These are phyloP conservation scores for Tylochromis polylepis DNA, from an alignment of 2,113 vertebrate species.

Conservation along the genomic window DNA sequence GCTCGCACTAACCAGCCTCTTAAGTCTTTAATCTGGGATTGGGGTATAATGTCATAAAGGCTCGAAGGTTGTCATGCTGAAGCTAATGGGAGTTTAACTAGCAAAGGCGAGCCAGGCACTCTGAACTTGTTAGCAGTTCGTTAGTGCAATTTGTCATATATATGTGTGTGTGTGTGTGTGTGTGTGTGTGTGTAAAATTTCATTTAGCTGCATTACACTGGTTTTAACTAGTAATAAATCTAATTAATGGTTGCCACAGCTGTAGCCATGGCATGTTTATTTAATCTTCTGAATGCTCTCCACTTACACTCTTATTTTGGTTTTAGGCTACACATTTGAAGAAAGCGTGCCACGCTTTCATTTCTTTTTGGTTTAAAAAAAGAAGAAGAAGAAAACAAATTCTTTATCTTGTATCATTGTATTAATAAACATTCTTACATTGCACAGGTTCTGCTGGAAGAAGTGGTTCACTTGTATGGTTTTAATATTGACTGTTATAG, in stretches of 20 bases:
- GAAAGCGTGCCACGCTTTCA: neutral
- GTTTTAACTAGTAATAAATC: neutral
- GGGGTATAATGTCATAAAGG: neutral
- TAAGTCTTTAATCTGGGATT: constrained; percentile 60
- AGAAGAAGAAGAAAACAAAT: neutral
- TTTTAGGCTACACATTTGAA: neutral
- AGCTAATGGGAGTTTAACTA: neutral
- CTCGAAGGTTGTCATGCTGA: neutral
- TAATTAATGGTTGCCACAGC: neutral
- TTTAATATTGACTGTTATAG: neutral
- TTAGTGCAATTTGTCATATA: neutral
- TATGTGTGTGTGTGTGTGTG: too few relatives aligned
- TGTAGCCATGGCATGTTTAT: neutral
- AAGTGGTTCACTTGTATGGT: neutral
- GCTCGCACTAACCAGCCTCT: constrained; percentile 11
- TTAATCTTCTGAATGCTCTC: neutral
- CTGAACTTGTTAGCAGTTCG: neutral
- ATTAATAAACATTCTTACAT: neutral
- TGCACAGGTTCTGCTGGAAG: neutral
- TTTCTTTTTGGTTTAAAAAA: too few relatives aligned
- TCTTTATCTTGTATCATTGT: neutral
- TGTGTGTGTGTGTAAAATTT: too few relatives aligned
- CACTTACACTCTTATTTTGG: neutral
- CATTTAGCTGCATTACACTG: too few relatives aligned
- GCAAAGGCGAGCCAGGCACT: neutral